Percentiles rank a stretch among this genome's conserved stretches.
These are phyloP conservation scores for Pogonophryne albipinna DNA, from an alignment of 2,797 vertebrate genomes.

Conservation along the genomic window DNA sequence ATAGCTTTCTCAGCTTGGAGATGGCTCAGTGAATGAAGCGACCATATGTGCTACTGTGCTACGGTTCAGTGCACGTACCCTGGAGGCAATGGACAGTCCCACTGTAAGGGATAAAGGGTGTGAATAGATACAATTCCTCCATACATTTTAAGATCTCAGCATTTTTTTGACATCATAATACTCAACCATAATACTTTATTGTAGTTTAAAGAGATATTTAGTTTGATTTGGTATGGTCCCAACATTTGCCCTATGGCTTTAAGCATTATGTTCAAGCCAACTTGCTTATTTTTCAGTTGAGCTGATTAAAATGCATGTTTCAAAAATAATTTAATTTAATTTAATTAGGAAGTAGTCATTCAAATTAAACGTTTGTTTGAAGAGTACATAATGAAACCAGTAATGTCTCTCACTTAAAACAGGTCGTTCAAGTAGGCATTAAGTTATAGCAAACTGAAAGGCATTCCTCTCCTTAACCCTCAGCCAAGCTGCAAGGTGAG, in stretches of 20 bases:
- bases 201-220: neutral
- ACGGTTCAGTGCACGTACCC: conserved; percentile 22
- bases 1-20: conserved; percentile 53
- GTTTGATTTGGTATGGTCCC: neutral
- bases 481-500: conserved; percentile 64
- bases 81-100: neutral
- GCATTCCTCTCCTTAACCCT: conserved; percentile 41
- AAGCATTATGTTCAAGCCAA: neutral
- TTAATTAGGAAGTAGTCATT: neutral
- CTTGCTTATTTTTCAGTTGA: neutral
- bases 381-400: neutral
- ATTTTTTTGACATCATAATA: neutral
- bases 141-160: neutral
- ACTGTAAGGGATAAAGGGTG: neutral
- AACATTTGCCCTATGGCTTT: neutral
- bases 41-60: conserved; percentile 52
- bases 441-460: conserved; percentile 22
- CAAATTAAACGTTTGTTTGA: neutral
- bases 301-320: neutral
- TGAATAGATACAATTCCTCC: neutral
- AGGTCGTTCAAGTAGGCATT: conserved; percentile 60
- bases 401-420: conserved; percentile 42
- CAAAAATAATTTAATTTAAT: neutral
- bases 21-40: conserved; percentile 42
- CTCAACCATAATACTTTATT: no score